Percentiles rank a stretch among this genome's conserved stretches.
phyloP scores from a whole-genome alignment of 2,113 vertebrate species.

The Pygathrix nemaeus region DNA sequence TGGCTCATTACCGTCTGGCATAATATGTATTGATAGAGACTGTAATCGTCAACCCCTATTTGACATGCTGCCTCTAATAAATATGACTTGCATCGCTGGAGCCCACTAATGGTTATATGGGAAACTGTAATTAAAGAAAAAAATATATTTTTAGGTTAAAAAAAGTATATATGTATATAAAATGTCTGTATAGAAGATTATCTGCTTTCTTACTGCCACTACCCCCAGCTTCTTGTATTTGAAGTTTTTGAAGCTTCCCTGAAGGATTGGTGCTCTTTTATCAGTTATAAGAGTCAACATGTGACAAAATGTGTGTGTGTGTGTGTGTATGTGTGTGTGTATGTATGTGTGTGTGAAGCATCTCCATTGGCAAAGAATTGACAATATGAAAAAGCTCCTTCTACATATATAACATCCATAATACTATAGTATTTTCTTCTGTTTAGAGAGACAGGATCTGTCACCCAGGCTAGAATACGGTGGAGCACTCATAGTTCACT shows the following conservation, averaged over 20 bases:
- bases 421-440: not conserved
- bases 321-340: not conserved
- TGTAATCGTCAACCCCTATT: conserved; percentile 95
- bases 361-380: conserved; percentile 4
- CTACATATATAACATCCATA: not conserved
- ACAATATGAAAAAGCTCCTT: not conserved
- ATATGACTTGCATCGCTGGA: conserved; percentile 91
- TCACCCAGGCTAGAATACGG: too few species aligned
- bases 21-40: conserved; percentile 97
- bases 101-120: conserved; percentile 87
- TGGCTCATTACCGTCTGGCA: conserved; percentile 95
- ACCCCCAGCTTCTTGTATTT: not conserved
- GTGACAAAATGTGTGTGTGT: not conserved
- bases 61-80: conserved; percentile 98
- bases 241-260: conserved; percentile 19
- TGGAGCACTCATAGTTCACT: too few species aligned
- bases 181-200: conserved; percentile 35
- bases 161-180: conserved; percentile 64
- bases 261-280: conserved; percentile 50
- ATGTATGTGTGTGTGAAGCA: not conserved
- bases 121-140: conserved; percentile 85
- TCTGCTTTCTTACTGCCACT: not conserved
- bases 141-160: conserved; percentile 73
- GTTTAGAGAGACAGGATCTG: too few species aligned
- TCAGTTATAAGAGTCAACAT: not conserved